Conservation (phyloP, 2,888 invertebrate genomes). For the Podabrus alpinus region DNA sequence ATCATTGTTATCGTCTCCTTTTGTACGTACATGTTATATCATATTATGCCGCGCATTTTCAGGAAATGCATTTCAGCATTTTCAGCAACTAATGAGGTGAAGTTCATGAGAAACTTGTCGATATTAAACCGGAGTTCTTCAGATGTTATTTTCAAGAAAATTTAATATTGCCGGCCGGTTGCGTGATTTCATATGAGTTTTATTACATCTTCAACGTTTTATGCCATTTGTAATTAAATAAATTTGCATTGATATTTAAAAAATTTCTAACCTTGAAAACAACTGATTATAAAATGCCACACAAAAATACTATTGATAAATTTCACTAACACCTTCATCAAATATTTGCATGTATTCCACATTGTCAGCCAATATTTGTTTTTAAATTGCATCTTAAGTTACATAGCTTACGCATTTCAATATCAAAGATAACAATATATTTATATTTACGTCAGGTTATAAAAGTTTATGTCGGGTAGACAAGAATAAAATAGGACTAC, state of each 20-base stretch:
- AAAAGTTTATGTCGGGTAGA: background rate
- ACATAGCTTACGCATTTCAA: background rate
- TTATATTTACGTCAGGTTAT: background rate
- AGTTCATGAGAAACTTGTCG: background rate
- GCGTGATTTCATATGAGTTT: background rate
- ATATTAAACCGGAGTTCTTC: background rate
- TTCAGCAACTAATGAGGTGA: too few species aligned
- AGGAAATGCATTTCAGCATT: too few species aligned
- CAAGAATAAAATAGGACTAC: background rate
- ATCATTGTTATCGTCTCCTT: background rate
- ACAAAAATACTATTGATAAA: background rate
- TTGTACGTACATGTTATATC: background rate
- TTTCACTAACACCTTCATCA: background rate
- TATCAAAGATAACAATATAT: background rate
- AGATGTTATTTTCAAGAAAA: background rate
- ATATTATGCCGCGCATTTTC: background rate
- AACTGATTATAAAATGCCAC: background rate
- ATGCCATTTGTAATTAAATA: background rate
- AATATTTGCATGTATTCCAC: background rate
- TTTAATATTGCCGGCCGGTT: background rate
- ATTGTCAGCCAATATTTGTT: background rate
- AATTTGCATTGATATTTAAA: background rate
- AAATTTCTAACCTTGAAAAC: background rate
- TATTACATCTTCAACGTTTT: background rate
- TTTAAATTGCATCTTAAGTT: background rate